These are phyloP conservation scores for Dreissena rostriformis DNA, from an alignment of 1,140 invertebrate species.

Conservation along the genomic window DNA sequence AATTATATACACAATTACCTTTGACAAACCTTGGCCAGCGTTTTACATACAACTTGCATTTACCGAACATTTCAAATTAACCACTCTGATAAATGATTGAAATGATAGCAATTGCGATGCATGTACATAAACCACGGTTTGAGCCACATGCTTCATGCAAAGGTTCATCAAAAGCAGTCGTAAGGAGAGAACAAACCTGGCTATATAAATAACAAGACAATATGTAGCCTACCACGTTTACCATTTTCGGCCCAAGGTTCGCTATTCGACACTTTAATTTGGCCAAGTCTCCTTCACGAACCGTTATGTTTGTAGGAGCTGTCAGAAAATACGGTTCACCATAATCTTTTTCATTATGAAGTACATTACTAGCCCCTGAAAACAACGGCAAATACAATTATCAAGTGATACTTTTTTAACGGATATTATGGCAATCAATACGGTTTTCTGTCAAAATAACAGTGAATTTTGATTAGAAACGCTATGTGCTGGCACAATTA, in stretches of 20 bases:
- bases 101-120: too few relatives aligned
- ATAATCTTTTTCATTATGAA: background rate
- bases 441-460: background rate
- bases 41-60: too few relatives aligned
- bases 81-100: too few relatives aligned
- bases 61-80: too few relatives aligned
- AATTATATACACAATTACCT: too few relatives aligned
- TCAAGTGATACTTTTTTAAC: background rate
- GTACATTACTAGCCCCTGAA: conserved; percentile 28
- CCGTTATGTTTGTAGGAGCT: conserved; percentile 50
- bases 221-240: conserved; percentile 60
- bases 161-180: background rate
- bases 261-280: conserved; percentile 56
- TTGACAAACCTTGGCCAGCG: too few relatives aligned
- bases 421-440: background rate
- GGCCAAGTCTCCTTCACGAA: conserved; percentile 55
- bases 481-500: too few relatives aligned
- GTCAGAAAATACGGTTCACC: conserved; percentile 46
- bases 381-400: background rate
- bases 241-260: conserved; percentile 62
- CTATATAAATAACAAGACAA: conserved; percentile 49
- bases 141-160: too few relatives aligned
- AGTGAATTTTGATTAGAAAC: background rate
- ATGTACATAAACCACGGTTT: too few relatives aligned
- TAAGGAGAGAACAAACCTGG: background rate